Evolutionary conservation across 2,113 vertebrate species (phyloP), one percentile per base, ranked within the genome.

Genomic region (Gasterosteus aculeatus): DNA sequence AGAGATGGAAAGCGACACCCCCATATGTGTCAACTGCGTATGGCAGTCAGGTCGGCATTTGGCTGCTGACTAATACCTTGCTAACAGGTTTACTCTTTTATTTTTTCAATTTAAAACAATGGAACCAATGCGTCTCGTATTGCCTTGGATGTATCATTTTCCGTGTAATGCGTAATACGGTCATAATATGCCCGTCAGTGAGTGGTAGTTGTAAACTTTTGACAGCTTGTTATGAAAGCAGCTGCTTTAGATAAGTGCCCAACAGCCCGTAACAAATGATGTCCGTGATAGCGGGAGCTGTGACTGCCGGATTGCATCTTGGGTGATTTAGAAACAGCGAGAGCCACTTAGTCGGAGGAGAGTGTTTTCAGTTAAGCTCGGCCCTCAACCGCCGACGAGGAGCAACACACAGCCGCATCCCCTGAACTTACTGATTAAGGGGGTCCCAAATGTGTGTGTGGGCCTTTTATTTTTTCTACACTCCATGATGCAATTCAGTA

Each of bases 211-310:
- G 53, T 54, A 26, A 22, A 54, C 53, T 54, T 54, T 26, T 11
- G 53, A 26, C 53, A 54, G 53, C 53, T 3, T 54, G 11, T 54
- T 54, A 12, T 54, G 22, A 54, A 54, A 54, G 53, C 53, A 54
- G 53, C 53, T 54, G 53, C 53, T 54, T 54, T 54, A 26, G 53
- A 54, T 54, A 26, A 54, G 53, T 26, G 53, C 10, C 53, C 53
- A 22, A 26, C 53, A 26, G 53, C 53, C 22, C 12, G 53, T 54
- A 54, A 26, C 53, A 54, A 54, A 54, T 54, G 53, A 14, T 26
- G 53, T 54, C 53, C n/a, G 53, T 26, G 53, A 54, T 54, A 5
- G 22, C 26, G 12, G 53, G 53, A 26, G 53, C 22, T 54, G 26
- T 2, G 22, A 14, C 12, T 54, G 10, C 53, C 5, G 53, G 22